Percentiles rank a stretch among this genome's conserved stretches.
These are phyloP conservation scores for Euschistus heros DNA, from an alignment of 1,140 invertebrate genomes.

Conservation along the genomic window DNA sequence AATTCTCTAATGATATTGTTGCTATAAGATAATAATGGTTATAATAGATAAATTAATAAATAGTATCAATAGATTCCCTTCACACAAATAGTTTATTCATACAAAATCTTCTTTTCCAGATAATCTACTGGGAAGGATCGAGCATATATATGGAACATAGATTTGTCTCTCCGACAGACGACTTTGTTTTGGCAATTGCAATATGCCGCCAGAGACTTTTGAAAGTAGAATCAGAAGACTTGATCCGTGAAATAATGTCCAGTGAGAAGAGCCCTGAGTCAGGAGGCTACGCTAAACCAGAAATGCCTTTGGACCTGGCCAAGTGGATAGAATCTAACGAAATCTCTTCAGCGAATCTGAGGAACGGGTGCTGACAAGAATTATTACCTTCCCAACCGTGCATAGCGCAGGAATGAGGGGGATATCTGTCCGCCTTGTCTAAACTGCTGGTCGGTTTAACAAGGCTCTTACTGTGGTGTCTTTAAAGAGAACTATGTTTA, in stretches of 20 bases:
- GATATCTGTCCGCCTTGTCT: not conserved
- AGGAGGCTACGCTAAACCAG: constrained; percentile 38
- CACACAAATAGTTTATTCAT: no score
- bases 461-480: no score
- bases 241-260: constrained; percentile 39
- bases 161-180: constrained; percentile 62
- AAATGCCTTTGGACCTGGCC: constrained; percentile 46
- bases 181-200: constrained; percentile 70
- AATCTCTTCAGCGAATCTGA: constrained; percentile 49
- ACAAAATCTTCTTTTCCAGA: constrained; percentile 35
- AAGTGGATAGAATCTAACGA: constrained; percentile 59
- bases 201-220: constrained; percentile 63
- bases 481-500: no score
- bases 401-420: not conserved
- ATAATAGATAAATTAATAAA: no score
- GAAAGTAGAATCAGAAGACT: constrained; percentile 51
- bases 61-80: no score
- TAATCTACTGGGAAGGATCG: constrained; percentile 75
- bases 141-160: constrained; percentile 78
- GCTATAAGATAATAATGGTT: no score
- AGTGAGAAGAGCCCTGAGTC: constrained; percentile 32
- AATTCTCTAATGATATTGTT: no score
- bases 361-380: constrained; percentile 36
- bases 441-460: not conserved
- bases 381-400: not conserved